Evolutionary conservation across 2,113 vertebrate species (phyloP).

Genomic region (Petrocephalus microphthalmus): DNA sequence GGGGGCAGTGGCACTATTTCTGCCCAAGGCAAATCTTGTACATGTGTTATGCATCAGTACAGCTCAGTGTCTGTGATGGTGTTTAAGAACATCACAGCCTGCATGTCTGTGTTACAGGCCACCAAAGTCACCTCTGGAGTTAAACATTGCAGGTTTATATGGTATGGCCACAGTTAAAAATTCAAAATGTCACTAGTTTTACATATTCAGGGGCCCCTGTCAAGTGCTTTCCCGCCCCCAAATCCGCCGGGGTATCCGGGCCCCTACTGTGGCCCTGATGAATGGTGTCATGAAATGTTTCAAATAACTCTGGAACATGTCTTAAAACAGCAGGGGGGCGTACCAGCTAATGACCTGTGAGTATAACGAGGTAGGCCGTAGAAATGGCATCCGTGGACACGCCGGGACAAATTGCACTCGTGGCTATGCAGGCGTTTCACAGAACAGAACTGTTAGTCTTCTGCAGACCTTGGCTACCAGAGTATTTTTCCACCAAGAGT

Average conservation of each 20-base stretch:
- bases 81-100: not conserved
- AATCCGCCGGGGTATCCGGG: not conserved
- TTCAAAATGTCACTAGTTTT: not conserved
- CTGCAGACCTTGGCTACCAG: not conserved
- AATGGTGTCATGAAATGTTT: not conserved
- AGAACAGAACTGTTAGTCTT: not conserved
- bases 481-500: not conserved
- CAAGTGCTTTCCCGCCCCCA: not conserved
- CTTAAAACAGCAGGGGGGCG: not conserved
- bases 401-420: not conserved
- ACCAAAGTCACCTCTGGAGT: not conserved
- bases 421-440: not conserved
- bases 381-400: not conserved
- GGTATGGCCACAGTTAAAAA: not conserved
- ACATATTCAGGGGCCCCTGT: not conserved
- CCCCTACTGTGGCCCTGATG: not conserved
- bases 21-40: not conserved
- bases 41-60: slow-evolving; percentile 9
- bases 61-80: not conserved
- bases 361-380: not conserved
- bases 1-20: not conserved
- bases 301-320: not conserved
- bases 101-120: not conserved
- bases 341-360: not conserved
- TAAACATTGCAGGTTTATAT: not conserved